These are phyloP conservation scores for Manacus vitellinus DNA, from an alignment of 2,113 vertebrate genomes.

Conservation along the genomic window DNA sequence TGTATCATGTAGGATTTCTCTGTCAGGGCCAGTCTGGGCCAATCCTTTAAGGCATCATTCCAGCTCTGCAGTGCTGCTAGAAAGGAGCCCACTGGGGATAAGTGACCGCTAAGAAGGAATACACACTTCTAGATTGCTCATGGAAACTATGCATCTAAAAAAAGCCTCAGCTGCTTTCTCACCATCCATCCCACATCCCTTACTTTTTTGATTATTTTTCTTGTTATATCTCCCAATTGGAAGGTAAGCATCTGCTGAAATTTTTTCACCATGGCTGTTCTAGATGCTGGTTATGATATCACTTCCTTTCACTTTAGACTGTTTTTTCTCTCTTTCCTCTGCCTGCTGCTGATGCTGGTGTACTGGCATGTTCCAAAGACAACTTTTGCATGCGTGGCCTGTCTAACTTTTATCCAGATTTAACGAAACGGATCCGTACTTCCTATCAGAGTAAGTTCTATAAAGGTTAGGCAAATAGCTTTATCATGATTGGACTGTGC, in stretches of 20 bases:
- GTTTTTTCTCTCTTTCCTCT: slow-evolving; percentile 82
- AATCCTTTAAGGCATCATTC: not conserved
- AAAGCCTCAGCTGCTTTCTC: slow-evolving; percentile 65
- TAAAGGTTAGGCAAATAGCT: slow-evolving; percentile 73
- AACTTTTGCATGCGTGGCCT: slow-evolving; percentile 99
- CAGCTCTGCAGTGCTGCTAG: not conserved
- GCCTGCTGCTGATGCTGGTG: slow-evolving; percentile 88
- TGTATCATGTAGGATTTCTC: not conserved
- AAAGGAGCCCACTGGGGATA: not conserved
- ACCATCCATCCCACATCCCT: slow-evolving; percentile 69
- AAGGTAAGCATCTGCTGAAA: slow-evolving; percentile 74
- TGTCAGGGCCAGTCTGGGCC: not conserved
- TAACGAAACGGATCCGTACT: slow-evolving; percentile 99
- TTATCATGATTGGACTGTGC: slow-evolving; percentile 58
- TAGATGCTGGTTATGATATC: slow-evolving; percentile 78
- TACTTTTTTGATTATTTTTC: slow-evolving; percentile 64
- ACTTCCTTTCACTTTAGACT: slow-evolving; percentile 83
- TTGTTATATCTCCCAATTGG: slow-evolving; percentile 49
- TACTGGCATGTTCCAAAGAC: slow-evolving; percentile 98
- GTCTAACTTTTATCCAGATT: slow-evolving; percentile 99
- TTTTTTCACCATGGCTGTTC: slow-evolving; percentile 77
- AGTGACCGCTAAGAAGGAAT: not conserved
- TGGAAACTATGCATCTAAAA: slow-evolving; percentile 8
- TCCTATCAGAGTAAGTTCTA: slow-evolving; percentile 98
- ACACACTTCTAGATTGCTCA: not conserved